Percentiles rank a stretch among this genome's conserved stretches.
These are phyloP conservation scores for Carettochelys insculpta DNA, from an alignment of 2,113 vertebrate species.

Conservation along the genomic window DNA sequence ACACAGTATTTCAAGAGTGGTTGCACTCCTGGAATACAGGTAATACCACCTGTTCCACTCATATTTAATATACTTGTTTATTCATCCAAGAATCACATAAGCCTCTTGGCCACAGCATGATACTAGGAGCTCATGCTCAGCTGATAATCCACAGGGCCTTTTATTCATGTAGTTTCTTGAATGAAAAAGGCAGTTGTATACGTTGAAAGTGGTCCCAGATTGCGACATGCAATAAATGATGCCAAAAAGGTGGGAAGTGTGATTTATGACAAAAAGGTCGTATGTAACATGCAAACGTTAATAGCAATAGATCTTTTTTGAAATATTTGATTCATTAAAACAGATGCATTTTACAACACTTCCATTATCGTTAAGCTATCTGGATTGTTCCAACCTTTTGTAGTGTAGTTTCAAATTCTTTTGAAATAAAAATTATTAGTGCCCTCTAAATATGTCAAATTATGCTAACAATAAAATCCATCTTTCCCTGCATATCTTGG, in stretches of 20 bases:
- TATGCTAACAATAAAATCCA: not conserved
- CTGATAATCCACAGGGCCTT: not conserved
- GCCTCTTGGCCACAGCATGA: not conserved
- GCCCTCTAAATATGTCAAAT: not conserved
- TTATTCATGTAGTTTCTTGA: not conserved
- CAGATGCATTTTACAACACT: not conserved
- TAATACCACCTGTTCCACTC: not conserved
- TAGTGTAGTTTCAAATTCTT: not conserved
- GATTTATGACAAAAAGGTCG: conserved; percentile 29
- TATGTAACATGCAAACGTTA: conserved; percentile 15
- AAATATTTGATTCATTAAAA: not conserved
- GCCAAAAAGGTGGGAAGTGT: not conserved
- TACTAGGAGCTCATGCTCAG: not conserved
- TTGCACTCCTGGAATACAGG: not conserved
- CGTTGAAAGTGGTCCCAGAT: conserved; percentile 30
- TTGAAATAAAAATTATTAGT: not conserved
- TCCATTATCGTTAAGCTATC: not conserved
- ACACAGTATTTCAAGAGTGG: not conserved
- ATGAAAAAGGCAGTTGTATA: not conserved
- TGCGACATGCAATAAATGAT: not conserved
- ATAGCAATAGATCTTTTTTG: not conserved
- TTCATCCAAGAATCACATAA: not conserved
- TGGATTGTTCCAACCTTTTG: not conserved
- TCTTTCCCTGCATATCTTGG: accelerated
- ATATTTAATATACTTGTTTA: not conserved